Conservation (phyloP, 2,888 invertebrate species). For the Phytoseiulus persimilis region DNA sequence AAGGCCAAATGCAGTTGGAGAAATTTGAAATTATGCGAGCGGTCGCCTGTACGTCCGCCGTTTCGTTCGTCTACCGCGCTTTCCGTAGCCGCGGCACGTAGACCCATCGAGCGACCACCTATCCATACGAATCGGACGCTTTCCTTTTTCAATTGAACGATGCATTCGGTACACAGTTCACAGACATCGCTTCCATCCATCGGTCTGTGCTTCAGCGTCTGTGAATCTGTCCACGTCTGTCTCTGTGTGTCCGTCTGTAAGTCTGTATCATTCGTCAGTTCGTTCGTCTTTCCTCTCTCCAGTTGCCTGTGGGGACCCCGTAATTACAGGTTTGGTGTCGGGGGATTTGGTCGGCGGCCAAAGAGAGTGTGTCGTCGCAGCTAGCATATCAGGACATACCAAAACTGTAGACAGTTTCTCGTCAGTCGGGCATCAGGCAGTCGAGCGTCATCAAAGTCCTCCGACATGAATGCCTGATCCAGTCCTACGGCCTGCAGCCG, state of each 20-base stretch:
- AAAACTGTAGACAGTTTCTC: background rate
- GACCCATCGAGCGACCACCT: background rate
- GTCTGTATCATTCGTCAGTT: background rate
- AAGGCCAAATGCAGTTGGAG: background rate
- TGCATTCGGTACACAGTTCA: background rate
- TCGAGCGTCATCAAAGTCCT: background rate
- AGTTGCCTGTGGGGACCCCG: background rate
- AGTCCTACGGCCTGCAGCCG: background rate
- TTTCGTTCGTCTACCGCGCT: too few relatives aligned
- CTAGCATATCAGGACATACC: conserved; percentile 5
- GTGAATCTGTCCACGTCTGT: background rate
- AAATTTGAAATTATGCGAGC: background rate
- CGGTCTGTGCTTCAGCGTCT: background rate
- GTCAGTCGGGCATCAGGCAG: background rate
- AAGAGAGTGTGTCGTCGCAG: conserved; percentile 5
- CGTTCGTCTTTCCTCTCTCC: background rate
- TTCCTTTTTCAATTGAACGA: background rate
- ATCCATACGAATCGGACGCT: background rate
- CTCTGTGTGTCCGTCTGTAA: too few relatives aligned
- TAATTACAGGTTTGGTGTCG: conserved; percentile 5
- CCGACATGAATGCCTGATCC: background rate
- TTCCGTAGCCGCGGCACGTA: background rate
- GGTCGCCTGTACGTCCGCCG: background rate
- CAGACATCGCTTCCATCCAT: background rate
- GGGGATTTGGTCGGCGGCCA: conserved; percentile 5